Evolutionary conservation across 2,113 vertebrate genomes (phyloP).

Genomic region (Cyanocitta stelleri): DNA sequence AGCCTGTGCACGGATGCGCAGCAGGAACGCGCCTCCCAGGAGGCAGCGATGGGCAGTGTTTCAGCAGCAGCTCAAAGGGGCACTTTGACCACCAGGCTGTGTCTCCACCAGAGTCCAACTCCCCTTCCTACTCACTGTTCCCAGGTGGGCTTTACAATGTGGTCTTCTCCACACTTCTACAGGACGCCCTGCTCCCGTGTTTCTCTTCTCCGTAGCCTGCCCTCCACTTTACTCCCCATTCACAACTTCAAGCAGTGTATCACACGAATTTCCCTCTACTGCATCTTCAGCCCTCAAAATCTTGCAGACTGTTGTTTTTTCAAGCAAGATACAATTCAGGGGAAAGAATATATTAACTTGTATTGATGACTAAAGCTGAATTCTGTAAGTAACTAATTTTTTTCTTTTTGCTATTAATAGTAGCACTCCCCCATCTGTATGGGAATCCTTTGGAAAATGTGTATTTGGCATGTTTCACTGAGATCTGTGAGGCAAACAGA

Average conservation of each 20-base stretch:
- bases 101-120: neutral
- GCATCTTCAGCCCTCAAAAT: neutral
- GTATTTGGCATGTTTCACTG: neutral
- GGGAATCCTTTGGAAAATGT: neutral
- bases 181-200: neutral
- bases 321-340: neutral
- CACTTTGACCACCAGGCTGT: fast-evolving
- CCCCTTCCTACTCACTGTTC: neutral
- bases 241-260: neutral
- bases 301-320: neutral
- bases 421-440: neutral
- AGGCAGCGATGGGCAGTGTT: fast-evolving
- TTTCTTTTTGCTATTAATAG: neutral
- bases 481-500: neutral
- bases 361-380: neutral
- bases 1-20: neutral
- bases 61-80: neutral
- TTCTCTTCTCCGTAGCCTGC: fast-evolving
- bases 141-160: neutral
- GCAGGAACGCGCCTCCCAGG: neutral
- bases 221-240: neutral
- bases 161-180: neutral
- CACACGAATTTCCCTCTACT: neutral
- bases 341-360: neutral
- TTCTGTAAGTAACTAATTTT: neutral